Evolutionary conservation across 2,888 invertebrate genomes (phyloP), one percentile per base, ranked within the genome.

Genomic region (Xylota sylvarum): DNA sequence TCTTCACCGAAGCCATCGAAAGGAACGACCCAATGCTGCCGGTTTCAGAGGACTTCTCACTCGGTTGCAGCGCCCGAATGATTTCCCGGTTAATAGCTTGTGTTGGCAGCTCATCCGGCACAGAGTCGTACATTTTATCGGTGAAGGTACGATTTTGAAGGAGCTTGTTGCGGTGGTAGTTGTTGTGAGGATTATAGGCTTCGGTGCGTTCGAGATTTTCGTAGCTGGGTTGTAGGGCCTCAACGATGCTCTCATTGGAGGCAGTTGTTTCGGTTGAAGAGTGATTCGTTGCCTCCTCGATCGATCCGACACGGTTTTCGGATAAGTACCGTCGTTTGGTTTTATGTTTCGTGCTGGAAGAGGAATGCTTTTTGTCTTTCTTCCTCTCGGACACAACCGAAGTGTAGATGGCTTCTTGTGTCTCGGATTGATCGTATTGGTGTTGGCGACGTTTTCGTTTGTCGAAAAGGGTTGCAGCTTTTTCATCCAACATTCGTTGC

Each of bases 1-100:
- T 95, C 89, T 95, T 96, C 9, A 97, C 95, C 2, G 97, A 97
- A 23, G 96, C 96, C 97, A 97, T 97, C 0, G 97, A 97, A 5
- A 97, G 94, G 90, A 96, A 97, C 0, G 97, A 97, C 58, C 96
- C 96, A 0, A 97, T 94, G 4, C 95, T 94, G 5, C 93, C 93
- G 0, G 94, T 94, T 6, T 92, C 92, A 1, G 92, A 91, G 7
- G 91, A 91, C 48, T 90, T 91, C 17, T 92, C 92, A 0, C 91
- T 89, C 5, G 91, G 90, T 10, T 91, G 91, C 0, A 90, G 80
- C 0, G 90, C 90, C 6, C 90, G 90, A 65, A 91, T 90, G 23
- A 92, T 90, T 82, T 92, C 91, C 17, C 90, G 90, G 72, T 92
- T 92, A 4, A 92, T 91, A 19, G 92, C 92, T 69, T 92, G 91